Percentiles rank a stretch among this genome's conserved stretches.
phyloP scores from a whole-genome alignment of 2,797 vertebrate species.

The Trachops cirrhosus region DNA sequence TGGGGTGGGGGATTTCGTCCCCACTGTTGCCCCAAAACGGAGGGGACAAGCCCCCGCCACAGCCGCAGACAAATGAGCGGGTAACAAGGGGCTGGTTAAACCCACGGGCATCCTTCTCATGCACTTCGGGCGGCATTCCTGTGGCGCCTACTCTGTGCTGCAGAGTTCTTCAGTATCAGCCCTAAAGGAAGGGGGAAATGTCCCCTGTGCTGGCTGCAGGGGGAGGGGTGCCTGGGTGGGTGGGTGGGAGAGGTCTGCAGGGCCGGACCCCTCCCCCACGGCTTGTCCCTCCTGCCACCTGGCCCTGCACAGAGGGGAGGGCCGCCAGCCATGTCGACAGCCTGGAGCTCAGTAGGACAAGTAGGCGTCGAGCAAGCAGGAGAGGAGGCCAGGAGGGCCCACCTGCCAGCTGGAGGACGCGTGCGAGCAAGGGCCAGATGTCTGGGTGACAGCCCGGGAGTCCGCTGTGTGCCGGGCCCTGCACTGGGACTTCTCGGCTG shows the following conservation, averaged over 20 bases:
- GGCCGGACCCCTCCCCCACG: too few relatives aligned
- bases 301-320: accelerated
- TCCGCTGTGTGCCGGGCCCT: accelerated
- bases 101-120: background rate
- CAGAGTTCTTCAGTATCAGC: background rate
- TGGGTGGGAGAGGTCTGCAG: background rate
- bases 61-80: accelerated
- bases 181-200: background rate
- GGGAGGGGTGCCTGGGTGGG: background rate
- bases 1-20: background rate
- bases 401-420: background rate
- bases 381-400: background rate
- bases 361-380: background rate
- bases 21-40: too few relatives aligned
- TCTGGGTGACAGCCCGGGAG: background rate
- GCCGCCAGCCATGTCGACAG: background rate
- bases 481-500: background rate
- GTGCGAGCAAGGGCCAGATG: accelerated
- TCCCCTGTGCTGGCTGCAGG: background rate
- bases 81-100: background rate
- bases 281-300: background rate
- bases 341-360: background rate
- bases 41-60: too few relatives aligned
- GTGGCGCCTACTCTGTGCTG: background rate
- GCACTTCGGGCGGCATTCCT: background rate